A percentile compares a stretch with the other conserved stretches of the same genome.
Conservation (phyloP, 2,888 invertebrate genomes). For the Dicranocentrus wangi region DNA sequence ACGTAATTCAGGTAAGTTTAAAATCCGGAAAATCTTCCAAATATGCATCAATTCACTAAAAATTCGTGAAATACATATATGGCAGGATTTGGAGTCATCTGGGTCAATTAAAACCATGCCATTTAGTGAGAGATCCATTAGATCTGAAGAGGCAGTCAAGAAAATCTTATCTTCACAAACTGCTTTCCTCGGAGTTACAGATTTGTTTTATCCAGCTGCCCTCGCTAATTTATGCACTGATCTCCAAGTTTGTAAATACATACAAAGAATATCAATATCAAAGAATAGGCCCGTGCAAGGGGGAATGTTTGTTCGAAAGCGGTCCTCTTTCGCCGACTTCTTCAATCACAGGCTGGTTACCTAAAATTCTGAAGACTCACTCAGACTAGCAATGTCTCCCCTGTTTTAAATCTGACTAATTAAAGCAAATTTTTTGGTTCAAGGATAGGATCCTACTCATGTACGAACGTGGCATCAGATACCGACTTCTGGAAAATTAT, state of each 20-base stretch:
- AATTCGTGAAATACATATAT: no score
- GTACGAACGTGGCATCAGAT: slow-evolving; percentile 62
- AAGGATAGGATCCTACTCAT: slow-evolving; percentile 59
- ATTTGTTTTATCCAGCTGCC: slow-evolving; percentile 62
- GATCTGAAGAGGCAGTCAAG: slow-evolving; percentile 24
- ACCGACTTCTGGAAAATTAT: slow-evolving; percentile 59
- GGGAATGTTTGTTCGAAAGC: slow-evolving; percentile 64
- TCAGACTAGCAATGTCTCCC: no score
- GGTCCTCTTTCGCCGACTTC: slow-evolving; percentile 61
- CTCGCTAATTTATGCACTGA: not conserved
- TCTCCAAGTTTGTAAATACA: slow-evolving; percentile 36
- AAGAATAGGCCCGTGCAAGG: slow-evolving; percentile 55
- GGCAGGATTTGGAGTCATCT: slow-evolving; percentile 25
- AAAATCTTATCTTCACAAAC: slow-evolving; percentile 34
- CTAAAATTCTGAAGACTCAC: no score
- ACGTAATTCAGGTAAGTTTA: slow-evolving; percentile 54
- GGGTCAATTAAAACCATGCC: slow-evolving; percentile 4
- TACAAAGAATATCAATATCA: slow-evolving; percentile 54
- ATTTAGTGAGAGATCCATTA: slow-evolving; percentile 17
- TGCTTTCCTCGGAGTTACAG: slow-evolving; percentile 61
- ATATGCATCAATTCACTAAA: no score
- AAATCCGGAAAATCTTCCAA: not conserved
- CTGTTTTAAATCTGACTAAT: slow-evolving; percentile 12
- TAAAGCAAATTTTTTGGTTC: not conserved
- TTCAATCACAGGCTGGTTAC: slow-evolving; percentile 63